Conservation (phyloP, 2,797 vertebrate species). For the Champsocephalus gunnari region DNA sequence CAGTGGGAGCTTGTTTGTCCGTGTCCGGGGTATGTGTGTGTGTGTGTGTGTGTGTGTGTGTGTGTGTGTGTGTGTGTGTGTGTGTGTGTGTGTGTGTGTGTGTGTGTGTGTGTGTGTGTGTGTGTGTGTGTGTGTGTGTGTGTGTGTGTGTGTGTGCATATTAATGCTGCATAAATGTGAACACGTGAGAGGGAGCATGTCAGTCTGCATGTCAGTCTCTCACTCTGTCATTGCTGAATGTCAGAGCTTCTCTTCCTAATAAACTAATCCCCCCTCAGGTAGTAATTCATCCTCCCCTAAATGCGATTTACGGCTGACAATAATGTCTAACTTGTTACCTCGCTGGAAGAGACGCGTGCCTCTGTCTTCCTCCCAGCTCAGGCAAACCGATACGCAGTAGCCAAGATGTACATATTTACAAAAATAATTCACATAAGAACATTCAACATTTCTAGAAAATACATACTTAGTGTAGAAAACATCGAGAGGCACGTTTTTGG, state of each 20-base stretch:
- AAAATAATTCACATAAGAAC: neutral
- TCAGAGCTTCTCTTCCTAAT: slow-evolving; percentile 51
- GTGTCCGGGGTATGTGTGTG: neutral
- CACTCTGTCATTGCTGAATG: slow-evolving; percentile 52
- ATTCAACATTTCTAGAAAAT: neutral
- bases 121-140: too few relatives aligned
- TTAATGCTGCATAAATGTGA: slow-evolving; percentile 26
- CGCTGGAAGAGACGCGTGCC: slow-evolving; percentile 41
- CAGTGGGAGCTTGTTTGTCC: slow-evolving; percentile 24
- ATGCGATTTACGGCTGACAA: slow-evolving; percentile 70
- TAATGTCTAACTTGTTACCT: slow-evolving; percentile 67
- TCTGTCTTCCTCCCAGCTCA: slow-evolving; percentile 36
- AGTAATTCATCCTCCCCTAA: slow-evolving; percentile 50
- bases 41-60: neutral
- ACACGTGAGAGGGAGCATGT: neutral
- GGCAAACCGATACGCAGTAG: slow-evolving; percentile 1
- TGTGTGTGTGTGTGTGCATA: neutral
- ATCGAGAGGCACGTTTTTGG: neutral
- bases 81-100: too few relatives aligned
- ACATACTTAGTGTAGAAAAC: neutral
- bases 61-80: too few relatives aligned
- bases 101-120: too few relatives aligned
- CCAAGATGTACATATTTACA: slow-evolving; percentile 2
- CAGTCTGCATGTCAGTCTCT: slow-evolving; percentile 2
- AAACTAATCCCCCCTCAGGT: slow-evolving; percentile 56